Conservation (phyloP, 2,888 invertebrate genomes). For the Tiliacea aurago region DNA sequence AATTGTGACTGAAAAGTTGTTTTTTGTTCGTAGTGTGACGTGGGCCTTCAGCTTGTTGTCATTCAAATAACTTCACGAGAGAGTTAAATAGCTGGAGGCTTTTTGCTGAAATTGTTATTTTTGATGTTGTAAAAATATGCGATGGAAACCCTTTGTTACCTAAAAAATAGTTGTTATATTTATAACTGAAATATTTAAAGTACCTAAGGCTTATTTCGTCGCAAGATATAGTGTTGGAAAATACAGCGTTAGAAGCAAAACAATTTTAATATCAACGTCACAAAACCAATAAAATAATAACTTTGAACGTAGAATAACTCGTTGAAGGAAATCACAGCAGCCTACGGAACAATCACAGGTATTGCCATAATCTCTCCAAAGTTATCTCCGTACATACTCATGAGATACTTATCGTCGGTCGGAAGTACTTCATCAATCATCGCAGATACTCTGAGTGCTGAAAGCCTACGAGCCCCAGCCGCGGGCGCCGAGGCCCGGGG, state of each 20-base stretch:
- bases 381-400: conserved; percentile 14
- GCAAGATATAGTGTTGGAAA: neutral
- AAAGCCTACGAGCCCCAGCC: conserved; percentile 13
- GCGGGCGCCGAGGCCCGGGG: neutral
- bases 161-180: neutral
- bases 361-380: conserved; percentile 2
- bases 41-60: neutral
- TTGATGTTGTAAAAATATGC: neutral
- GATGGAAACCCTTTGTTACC: neutral
- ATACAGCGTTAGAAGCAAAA: neutral
- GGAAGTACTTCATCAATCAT: conserved; percentile 50
- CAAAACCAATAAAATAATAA: neutral
- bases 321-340: neutral
- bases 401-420: conserved; percentile 19
- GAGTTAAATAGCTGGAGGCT: neutral
- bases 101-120: neutral
- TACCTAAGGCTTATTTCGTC: neutral
- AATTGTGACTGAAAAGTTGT: neutral
- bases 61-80: neutral
- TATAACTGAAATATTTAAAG: neutral
- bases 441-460: conserved; percentile 29
- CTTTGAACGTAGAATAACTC: neutral
- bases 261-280: neutral
- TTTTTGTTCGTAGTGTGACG: neutral
- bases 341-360: neutral